Evolutionary conservation across 2,888 invertebrate species (phyloP).

Genomic region (Drosophila quinaria): DNA sequence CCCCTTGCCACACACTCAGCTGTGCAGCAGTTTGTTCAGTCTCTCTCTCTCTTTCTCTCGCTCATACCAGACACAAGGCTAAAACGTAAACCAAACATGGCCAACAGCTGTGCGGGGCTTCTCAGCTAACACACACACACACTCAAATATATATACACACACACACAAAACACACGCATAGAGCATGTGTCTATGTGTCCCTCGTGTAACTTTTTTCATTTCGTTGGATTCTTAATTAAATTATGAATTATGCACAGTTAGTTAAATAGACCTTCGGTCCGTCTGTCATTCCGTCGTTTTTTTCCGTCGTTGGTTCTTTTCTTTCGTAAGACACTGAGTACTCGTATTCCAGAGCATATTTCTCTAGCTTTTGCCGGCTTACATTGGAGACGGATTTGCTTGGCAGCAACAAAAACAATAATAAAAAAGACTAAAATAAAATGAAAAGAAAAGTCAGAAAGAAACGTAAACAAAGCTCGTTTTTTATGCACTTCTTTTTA

Average conservation of each 20-base stretch:
- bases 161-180: not conserved
- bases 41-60: not conserved
- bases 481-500: conserved; percentile 60
- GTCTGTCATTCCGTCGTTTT: conserved; percentile 14
- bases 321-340: conserved; percentile 29
- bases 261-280: conserved; percentile 81
- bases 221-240: conserved; percentile 84
- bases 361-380: conserved; percentile 60
- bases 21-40: conserved; percentile 23
- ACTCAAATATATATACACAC: conserved; percentile 13
- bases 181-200: conserved; percentile 68
- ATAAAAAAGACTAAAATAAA: conserved; percentile 6
- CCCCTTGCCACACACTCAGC: conserved; percentile 3
- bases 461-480: conserved; percentile 58
- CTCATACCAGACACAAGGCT: conserved; percentile 51
- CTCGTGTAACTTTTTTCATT: conserved; percentile 82
- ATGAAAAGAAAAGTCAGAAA: conserved; percentile 1
- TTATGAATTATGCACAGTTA: conserved; percentile 85
- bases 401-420: conserved; percentile 16
- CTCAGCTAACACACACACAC: conserved; percentile 29
- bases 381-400: conserved; percentile 79
- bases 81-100: conserved; percentile 61
- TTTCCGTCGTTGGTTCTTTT: conserved; percentile 15
- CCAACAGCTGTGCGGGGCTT: conserved; percentile 76
- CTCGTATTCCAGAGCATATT: conserved; percentile 39